Evolutionary conservation across 2,888 invertebrate genomes (phyloP), one percentile per base, ranked within the genome.

Genomic region (Diloba caeruleocephala): DNA sequence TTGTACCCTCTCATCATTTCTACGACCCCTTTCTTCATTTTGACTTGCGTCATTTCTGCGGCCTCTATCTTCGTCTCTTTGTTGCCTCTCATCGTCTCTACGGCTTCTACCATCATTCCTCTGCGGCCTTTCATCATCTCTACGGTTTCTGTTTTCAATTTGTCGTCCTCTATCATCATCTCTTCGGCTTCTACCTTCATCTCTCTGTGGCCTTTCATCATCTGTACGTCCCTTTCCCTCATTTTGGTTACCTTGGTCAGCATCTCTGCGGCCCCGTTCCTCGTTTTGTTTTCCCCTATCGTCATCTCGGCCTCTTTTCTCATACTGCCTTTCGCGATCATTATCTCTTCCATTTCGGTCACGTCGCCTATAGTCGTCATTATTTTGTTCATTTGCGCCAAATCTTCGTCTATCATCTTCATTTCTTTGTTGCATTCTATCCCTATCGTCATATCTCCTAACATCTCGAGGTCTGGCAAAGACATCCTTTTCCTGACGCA

Each of bases 401-500:
- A 51, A 43, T 10, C 62, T 51, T 17, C 59, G 52, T 21, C 54
- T 49, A 25, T 68, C 50, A 32, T 74, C 66, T 1, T 41, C 61
- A 10, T 66, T 68, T 42, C 59, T 67, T 5, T 66, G 48, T 14
- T 65, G 65, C 33, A 48, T 37, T 32, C 55, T 64, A 15, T 55
- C 49, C 36, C 59, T 54, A 14, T 66, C 57, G 14, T 75, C 71
- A 46, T 71, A 73, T 61, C 70, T 65, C 14, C 73, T 66, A 14
- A 58, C 64, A 13, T 79, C 58, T 13, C 69, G 70, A 1, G 85
- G 82, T 61, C 74, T 81, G 1, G 53, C 69, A 26, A 84, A 85
- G 41, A 81, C 81, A 25, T 84, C 81, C 23, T 78, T 74, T 8
- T 83, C 80, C 7, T 75, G 52, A 12, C 46, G 58, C 37, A 70